Percentiles rank a stretch among this genome's conserved stretches.
Evolutionary conservation across 2,797 vertebrate genomes (phyloP).

Genomic region (Pelochelys cantorii): DNA sequence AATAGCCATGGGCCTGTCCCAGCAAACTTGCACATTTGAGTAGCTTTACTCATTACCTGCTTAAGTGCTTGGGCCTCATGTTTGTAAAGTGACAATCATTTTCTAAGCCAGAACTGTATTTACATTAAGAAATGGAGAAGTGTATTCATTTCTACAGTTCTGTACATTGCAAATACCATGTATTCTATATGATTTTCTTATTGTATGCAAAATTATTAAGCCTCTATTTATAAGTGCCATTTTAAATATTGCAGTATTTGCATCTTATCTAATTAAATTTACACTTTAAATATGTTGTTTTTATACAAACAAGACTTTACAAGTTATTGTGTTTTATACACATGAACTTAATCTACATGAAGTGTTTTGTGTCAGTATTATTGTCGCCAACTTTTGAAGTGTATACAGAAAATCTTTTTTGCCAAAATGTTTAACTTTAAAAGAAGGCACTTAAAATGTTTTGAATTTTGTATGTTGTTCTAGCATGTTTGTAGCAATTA

Average conservation of each 20-base stretch:
- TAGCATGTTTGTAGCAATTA: slow-evolving; percentile 75
- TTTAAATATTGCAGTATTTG: slow-evolving; percentile 86
- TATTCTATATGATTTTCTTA: slow-evolving; percentile 57
- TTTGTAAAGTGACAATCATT: slow-evolving; percentile 81
- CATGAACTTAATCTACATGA: slow-evolving; percentile 82
- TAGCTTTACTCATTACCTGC: slow-evolving; percentile 17
- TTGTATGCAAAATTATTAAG: slow-evolving; percentile 73
- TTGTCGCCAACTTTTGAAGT: slow-evolving; percentile 82
- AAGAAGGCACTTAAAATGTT: slow-evolving; percentile 78
- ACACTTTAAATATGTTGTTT: slow-evolving; percentile 75
- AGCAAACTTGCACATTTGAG: background rate
- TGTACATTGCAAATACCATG: slow-evolving; percentile 71
- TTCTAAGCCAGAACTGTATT: slow-evolving; percentile 60
- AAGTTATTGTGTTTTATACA: slow-evolving; percentile 79
- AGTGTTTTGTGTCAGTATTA: slow-evolving; percentile 90
- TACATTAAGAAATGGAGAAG: slow-evolving; percentile 65
- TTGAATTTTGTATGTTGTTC: slow-evolving; percentile 58
- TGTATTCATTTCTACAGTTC: slow-evolving; percentile 66
- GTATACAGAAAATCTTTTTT: slow-evolving; percentile 77
- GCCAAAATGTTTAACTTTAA: slow-evolving; percentile 79
- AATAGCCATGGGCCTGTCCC: slow-evolving; percentile 56
- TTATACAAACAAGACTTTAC: slow-evolving; percentile 79
- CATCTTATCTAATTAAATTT: slow-evolving; percentile 88
- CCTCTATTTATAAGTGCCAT: slow-evolving; percentile 84
- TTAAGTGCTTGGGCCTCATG: slow-evolving; percentile 32